Conservation (phyloP, 2,797 vertebrate genomes). For the Phoebastria nigripes region DNA sequence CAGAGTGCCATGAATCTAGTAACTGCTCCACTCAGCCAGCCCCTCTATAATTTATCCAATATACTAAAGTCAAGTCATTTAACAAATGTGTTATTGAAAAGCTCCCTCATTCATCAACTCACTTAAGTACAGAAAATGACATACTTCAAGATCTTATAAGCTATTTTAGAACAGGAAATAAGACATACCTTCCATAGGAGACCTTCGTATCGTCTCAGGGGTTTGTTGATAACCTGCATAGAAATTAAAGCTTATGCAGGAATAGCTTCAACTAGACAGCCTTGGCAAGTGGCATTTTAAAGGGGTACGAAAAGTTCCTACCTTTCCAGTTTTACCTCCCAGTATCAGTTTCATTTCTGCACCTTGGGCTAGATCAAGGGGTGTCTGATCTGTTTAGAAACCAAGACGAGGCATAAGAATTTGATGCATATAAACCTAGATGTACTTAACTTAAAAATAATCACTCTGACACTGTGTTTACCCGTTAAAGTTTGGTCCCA, state of each 20-base stretch:
- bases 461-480: not conserved
- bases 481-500: not conserved
- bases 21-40: not conserved
- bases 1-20: not conserved
- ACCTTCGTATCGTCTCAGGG: constrained; percentile 83
- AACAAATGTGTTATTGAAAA: not conserved
- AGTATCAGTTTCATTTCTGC: constrained; percentile 85
- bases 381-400: constrained; percentile 80
- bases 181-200: constrained; percentile 87
- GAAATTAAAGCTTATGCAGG: constrained; percentile 3
- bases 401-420: not conserved
- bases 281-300: not conserved
- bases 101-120: not conserved
- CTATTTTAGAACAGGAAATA: not conserved
- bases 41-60: not conserved
- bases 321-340: constrained; percentile 78
- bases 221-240: constrained; percentile 73
- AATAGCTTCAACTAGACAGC: not conserved
- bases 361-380: constrained; percentile 81
- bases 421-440: not conserved
- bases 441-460: not conserved
- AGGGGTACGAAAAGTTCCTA: constrained; percentile 18
- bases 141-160: not conserved
- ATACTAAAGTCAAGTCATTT: not conserved
- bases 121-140: not conserved